These are phyloP conservation scores for Toxotes chatareus DNA, from an alignment of 2,113 vertebrate species.

Conservation along the genomic window DNA sequence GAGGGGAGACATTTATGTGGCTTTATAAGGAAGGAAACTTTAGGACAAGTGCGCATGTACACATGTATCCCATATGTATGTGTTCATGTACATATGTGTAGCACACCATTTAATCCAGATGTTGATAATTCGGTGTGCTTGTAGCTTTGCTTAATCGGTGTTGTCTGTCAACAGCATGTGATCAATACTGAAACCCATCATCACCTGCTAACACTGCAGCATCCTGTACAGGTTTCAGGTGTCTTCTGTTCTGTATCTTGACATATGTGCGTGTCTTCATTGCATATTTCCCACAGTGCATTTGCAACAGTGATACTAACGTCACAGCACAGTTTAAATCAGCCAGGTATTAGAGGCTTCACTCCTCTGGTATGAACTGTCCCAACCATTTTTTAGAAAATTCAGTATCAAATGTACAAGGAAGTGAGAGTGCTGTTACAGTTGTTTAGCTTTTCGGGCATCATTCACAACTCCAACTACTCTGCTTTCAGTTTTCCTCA, in stretches of 20 bases:
- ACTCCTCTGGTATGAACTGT: no score
- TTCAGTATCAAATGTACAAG: not conserved
- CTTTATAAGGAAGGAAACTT: slow-evolving; percentile 20
- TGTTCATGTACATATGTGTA: slow-evolving; percentile 18
- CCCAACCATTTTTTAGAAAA: no score
- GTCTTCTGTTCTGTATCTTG: slow-evolving; percentile 24
- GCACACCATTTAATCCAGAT: slow-evolving; percentile 46
- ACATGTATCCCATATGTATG: slow-evolving; percentile 9
- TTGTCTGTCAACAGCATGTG: slow-evolving; percentile 52
- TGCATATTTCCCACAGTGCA: not conserved
- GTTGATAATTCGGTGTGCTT: slow-evolving; percentile 13
- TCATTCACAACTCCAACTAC: not conserved
- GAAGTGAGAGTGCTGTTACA: not conserved
- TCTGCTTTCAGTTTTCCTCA: not conserved
- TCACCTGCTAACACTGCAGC: slow-evolving; percentile 23
- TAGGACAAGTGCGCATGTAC: slow-evolving; percentile 10
- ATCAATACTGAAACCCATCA: slow-evolving; percentile 53
- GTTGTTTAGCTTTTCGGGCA: not conserved
- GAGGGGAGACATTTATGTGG: slow-evolving; percentile 15
- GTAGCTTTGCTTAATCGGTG: slow-evolving; percentile 52
- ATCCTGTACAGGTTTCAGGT: not conserved
- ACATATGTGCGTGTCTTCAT: not conserved
- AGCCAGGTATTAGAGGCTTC: not conserved
- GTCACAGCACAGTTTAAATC: not conserved
- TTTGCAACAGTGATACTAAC: not conserved